Evolutionary conservation across 1,140 invertebrate genomes (phyloP), one percentile per base, ranked within the genome.

Genomic region (Apis dorsata): DNA sequence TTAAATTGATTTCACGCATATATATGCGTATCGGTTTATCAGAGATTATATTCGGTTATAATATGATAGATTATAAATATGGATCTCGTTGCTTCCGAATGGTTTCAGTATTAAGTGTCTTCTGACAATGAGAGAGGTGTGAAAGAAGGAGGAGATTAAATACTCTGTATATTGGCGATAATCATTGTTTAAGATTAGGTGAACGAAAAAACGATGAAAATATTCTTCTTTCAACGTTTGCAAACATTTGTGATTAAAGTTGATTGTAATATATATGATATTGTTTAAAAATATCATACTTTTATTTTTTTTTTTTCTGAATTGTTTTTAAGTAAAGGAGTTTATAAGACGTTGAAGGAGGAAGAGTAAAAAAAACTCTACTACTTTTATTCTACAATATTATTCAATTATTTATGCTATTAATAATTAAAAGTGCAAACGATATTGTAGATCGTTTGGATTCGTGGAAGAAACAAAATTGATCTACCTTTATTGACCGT

Each of bases 41-140:
- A 63, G 51, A 53, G 51, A 62, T 63, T 63, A 53, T 53, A 63
- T n/a, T 34, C 28, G 34, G 10, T 55, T 57, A 0, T 49, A 7
- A 44, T 44, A 44, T 44, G 10, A 34, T 69, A 21, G 34, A 59
- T 12, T 51, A 17, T 21, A 44, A 13, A 21, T 9, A 34, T 7
- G 65, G 12, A 49, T 55, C 55, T 77, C 19, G 57, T 72, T 73
- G 78, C 78, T 73, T 28, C 59, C 19, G 63, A 69, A 77, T 13
- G 57, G 55, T 82, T 82, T 82, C 80, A 82, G 80, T 82, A 82
- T 82, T 82, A 81, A 77, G 34, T 44, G 28, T 78, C 17, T 49
- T 69, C 79, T 63, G 13, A 72, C 49, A 72, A 66, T 19, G 57
- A 19, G 55, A 69, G 76, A 59, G 19, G 19, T 65, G 17, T 28